Evolutionary conservation across 2,113 vertebrate genomes (phyloP), one percentile per base, ranked within the genome.

Genomic region (Eleginops maclovinus): DNA sequence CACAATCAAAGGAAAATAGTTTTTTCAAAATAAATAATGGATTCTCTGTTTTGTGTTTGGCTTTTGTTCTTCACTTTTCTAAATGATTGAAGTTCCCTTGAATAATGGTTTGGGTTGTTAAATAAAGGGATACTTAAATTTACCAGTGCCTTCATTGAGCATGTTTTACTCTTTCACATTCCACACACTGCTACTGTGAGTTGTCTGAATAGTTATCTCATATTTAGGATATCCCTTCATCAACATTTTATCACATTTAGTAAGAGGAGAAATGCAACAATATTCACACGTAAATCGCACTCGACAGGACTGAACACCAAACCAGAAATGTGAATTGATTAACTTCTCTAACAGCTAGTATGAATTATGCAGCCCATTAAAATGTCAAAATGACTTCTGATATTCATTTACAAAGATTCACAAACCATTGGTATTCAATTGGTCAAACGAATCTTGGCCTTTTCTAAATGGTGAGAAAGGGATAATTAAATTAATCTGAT

Each of bases 401-500:
- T 61, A 41, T 54, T 16, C 44, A 17, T 40, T 49, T 49, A 55
- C 51, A 74, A 61, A 2, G 4, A 13, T 16, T 26, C 6, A 7
- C 9, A 22, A 19, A 49, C 10, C 22, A 50, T 55, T 63, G 62
- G 19, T 21, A 16, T 47, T 36, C n/a, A 19, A 58, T 31, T 46
- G 24, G 44, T 56, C 44, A 40, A 17, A 51, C n/a, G 28, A 36
- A 56, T 65, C 46, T 76, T 10, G 44, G 1, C 2, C 1, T 28
- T 62, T 36, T 73, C 28, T 68, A 56, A 68, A 68, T 56, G 22
- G 31, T 58, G 15, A 36, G 4, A 62, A 28, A 11, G 4, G 61
- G 19, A 69, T 26, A n/a, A n/a, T 31, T 66, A 59, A 50, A 28
- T 7, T 24, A 60, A 67, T 74, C 54, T 65, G 51, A 75, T 74